Percentiles rank a stretch among this genome's conserved stretches.
phyloP scores from a whole-genome alignment of 2,797 vertebrate species.

The Microhierax caerulescens region DNA sequence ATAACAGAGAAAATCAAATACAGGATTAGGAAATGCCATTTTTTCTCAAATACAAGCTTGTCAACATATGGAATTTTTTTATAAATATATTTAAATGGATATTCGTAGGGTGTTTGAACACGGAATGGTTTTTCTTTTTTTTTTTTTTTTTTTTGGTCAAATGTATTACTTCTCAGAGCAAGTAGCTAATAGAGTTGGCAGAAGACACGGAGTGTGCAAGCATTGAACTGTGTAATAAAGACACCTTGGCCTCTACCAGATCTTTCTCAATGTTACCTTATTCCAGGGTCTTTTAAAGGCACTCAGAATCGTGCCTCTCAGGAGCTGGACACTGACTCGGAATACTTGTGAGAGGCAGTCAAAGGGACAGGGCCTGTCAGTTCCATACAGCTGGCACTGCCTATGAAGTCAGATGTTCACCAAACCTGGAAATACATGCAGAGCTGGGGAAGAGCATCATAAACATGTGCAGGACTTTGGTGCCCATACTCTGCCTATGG shows the following conservation, averaged over 20 bases:
- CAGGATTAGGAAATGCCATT: conserved; percentile 35
- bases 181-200: conserved; percentile 31
- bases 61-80: conserved; percentile 12
- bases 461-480: background rate
- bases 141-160: background rate
- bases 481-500: background rate
- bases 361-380: background rate
- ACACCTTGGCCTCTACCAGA: background rate
- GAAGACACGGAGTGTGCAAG: background rate
- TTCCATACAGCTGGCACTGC: background rate
- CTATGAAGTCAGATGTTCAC: background rate
- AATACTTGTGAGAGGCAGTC: background rate
- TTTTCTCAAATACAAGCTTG: conserved; percentile 44
- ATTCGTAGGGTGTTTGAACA: background rate
- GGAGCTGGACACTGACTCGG: background rate
- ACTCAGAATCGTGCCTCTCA: background rate
- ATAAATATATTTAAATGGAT: conserved; percentile 27
- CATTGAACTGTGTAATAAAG: conserved; percentile 13
- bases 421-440: background rate
- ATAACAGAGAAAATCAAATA: conserved; percentile 39
- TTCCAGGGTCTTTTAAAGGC: background rate
- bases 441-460: background rate
- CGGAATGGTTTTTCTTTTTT: background rate
- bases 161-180: background rate
- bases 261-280: background rate